These are phyloP conservation scores for Squalus acanthias DNA, from an alignment of 2,797 vertebrate genomes.

Conservation along the genomic window DNA sequence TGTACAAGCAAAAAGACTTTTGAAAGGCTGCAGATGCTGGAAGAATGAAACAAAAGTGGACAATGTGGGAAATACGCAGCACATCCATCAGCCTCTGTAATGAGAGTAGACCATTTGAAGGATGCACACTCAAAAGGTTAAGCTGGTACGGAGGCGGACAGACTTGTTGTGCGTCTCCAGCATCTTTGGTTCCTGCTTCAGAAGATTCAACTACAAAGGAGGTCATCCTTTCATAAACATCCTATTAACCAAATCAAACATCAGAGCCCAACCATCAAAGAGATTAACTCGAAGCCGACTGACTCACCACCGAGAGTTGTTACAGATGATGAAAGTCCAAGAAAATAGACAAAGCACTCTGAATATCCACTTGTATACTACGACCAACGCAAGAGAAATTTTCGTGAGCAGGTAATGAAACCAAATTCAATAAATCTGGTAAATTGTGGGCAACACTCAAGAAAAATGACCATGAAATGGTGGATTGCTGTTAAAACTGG, in stretches of 20 bases:
- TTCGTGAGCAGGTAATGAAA: not conserved
- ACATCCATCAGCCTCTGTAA: not conserved
- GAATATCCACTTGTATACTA: not conserved
- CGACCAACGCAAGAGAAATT: not conserved
- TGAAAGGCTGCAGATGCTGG: too few species aligned
- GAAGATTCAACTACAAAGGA: not conserved
- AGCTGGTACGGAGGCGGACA: not conserved
- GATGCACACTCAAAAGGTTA: not conserved
- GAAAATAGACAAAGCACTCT: not conserved
- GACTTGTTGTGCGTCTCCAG: not conserved
- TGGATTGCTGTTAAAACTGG: not conserved
- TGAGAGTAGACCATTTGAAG: not conserved
- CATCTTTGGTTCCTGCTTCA: not conserved
- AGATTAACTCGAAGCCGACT: not conserved
- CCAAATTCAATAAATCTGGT: not conserved
- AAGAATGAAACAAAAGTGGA: too few species aligned
- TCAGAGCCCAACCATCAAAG: not conserved
- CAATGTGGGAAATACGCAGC: too few species aligned
- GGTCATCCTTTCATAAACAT: not conserved
- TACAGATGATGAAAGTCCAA: not conserved
- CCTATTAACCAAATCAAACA: not conserved
- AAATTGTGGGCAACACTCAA: not conserved
- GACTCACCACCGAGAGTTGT: not conserved
- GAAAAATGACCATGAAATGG: not conserved
- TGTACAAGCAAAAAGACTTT: too few species aligned